Conservation (phyloP, 1,140 invertebrate species). For the Ips nitidus region DNA sequence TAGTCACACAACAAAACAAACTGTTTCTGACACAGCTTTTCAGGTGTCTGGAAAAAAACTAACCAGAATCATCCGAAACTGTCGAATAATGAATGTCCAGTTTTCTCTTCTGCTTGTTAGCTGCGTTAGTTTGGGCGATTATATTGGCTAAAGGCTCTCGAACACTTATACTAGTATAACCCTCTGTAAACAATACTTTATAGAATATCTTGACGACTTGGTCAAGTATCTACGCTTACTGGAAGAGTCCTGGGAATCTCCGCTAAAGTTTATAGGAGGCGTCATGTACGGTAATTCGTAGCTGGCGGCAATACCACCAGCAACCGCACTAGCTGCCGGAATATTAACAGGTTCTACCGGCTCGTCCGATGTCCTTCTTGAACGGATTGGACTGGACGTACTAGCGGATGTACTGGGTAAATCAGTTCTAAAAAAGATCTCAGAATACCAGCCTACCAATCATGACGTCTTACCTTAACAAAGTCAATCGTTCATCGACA, state of each 20-base stretch:
- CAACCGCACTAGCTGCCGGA: slow-evolving; percentile 78
- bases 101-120: slow-evolving; percentile 53
- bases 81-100: slow-evolving; percentile 78
- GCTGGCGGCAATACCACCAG: slow-evolving; percentile 79
- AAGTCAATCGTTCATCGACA: slow-evolving; percentile 38
- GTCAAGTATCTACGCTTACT: slow-evolving; percentile 55
- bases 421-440: slow-evolving; percentile 29
- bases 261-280: slow-evolving; percentile 80
- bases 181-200: slow-evolving; percentile 60
- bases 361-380: slow-evolving; percentile 57
- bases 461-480: slow-evolving; percentile 36
- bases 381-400: slow-evolving; percentile 48
- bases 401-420: slow-evolving; percentile 31
- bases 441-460: background rate
- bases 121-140: slow-evolving; percentile 57
- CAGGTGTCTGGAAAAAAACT: slow-evolving; percentile 10
- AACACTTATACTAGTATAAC: slow-evolving; percentile 89
- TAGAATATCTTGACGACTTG: slow-evolving; percentile 1
- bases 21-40: slow-evolving; percentile 5
- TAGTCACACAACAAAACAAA: background rate
- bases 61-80: slow-evolving; percentile 82
- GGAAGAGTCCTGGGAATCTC: slow-evolving; percentile 81
- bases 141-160: slow-evolving; percentile 81
- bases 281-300: slow-evolving; percentile 89
- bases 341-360: slow-evolving; percentile 58